phyloP scores from a whole-genome alignment of 2,113 vertebrate genomes.

The Gadus macrocephalus region DNA sequence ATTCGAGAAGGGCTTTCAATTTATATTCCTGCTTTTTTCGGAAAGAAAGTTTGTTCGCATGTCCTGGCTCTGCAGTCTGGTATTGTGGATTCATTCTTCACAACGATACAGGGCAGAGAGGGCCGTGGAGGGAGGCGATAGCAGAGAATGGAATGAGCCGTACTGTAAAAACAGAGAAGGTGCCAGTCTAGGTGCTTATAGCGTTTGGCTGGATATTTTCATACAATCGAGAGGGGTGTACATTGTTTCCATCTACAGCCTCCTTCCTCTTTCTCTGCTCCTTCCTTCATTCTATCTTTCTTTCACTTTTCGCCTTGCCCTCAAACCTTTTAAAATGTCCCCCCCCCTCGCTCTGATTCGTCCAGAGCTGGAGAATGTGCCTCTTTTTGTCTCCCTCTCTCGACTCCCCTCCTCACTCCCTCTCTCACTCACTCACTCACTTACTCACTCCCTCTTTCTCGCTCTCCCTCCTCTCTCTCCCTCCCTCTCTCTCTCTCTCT shows the following conservation, averaged over 20 bases:
- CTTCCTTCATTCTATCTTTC: slow-evolving; percentile 67
- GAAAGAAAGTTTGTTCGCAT: no score
- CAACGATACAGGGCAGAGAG: slow-evolving; percentile 10
- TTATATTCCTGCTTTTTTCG: no score
- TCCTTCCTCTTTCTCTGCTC: slow-evolving; percentile 26
- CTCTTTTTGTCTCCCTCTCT: slow-evolving; percentile 82
- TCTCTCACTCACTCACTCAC: slow-evolving; percentile 71
- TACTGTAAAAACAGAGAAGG: slow-evolving; percentile 59
- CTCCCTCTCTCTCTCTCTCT: slow-evolving; percentile 58
- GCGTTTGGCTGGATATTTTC: slow-evolving; percentile 67
- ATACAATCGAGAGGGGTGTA: slow-evolving; percentile 62
- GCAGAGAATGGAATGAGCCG: slow-evolving; percentile 64
- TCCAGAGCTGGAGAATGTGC: slow-evolving; percentile 88
- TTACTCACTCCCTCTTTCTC: slow-evolving; percentile 69
- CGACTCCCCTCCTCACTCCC: slow-evolving; percentile 70
- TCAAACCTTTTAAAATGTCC: slow-evolving; percentile 82
- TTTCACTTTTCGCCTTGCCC: slow-evolving; percentile 82
- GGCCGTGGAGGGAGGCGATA: slow-evolving; percentile 62
- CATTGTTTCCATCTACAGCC: neutral
- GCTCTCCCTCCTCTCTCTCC: slow-evolving; percentile 72
- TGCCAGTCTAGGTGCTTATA: slow-evolving; percentile 56
- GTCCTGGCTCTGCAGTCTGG: no score
- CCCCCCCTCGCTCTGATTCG: slow-evolving; percentile 87
- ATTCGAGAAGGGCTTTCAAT: no score
- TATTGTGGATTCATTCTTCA: slow-evolving; percentile 46